A percentile compares a stretch with the other conserved stretches of the same genome.
Conservation (phyloP, 2,888 invertebrate species). For the Archips crataeganus region DNA sequence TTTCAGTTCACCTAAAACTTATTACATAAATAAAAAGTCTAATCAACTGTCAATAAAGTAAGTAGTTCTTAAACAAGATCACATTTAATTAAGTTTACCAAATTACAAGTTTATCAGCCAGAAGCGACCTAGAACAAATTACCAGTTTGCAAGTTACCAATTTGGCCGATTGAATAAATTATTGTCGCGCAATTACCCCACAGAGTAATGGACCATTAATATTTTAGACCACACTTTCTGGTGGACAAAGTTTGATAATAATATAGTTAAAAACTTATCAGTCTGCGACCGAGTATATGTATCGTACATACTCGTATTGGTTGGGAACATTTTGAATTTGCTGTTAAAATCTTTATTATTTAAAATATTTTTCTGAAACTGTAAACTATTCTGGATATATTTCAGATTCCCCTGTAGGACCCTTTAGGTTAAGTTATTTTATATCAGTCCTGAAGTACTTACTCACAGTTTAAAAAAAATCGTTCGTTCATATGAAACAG, state of each 20-base stretch:
- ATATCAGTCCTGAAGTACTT: no score
- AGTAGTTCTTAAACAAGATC: neutral
- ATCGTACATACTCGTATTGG: neutral
- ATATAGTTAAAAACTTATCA: neutral
- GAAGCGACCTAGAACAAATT: neutral
- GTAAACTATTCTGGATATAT: no score
- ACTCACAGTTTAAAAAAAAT: no score
- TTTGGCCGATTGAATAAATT: slow-evolving; percentile 4
- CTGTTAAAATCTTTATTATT: no score
- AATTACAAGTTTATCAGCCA: neutral
- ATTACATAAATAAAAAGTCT: no score
- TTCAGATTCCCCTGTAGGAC: no score
- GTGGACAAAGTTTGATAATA: neutral
- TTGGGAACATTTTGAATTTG: neutral
- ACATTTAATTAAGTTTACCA: neutral
- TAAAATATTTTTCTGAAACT: no score
- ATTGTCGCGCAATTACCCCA: neutral
- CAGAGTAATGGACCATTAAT: neutral
- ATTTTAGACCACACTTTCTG: neutral
- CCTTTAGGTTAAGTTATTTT: no score
- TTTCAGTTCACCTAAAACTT: no score
- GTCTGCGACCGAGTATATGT: neutral
- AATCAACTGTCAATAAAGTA: no score
- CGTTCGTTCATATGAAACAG: no score
- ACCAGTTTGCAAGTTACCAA: slow-evolving; percentile 2